Evolutionary conservation across 2,888 invertebrate species (phyloP).

Genomic region (Ashinkailepas kermadecensis): DNA sequence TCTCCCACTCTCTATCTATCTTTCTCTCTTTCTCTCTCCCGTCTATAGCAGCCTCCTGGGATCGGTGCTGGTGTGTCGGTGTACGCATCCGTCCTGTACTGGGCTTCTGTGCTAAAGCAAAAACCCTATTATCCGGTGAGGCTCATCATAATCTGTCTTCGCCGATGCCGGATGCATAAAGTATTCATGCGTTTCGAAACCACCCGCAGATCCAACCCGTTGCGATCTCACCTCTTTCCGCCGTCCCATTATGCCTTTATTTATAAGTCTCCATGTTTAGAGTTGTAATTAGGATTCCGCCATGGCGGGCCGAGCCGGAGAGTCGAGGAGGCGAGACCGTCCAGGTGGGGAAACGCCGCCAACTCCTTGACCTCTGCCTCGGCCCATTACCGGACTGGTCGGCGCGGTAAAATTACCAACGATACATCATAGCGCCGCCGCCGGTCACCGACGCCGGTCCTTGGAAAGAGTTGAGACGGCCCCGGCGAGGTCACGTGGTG

Average conservation of each 20-base stretch:
- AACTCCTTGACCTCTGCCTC: neutral
- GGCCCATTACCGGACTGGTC: neutral
- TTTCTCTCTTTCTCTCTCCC: no score
- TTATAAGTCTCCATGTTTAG: constrained; percentile 19
- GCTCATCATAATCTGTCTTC: constrained; percentile 2
- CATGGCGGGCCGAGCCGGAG: neutral
- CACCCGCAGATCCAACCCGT: neutral
- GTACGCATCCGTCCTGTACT: no score
- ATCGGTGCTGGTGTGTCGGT: no score
- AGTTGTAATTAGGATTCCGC: constrained; percentile 2
- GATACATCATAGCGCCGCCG: constrained; percentile 6
- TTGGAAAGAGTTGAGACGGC: constrained; percentile 13
- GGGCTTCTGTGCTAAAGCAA: no score
- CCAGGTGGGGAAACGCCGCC: neutral
- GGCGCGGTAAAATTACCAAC: constrained; percentile 10
- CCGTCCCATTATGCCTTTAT: constrained; percentile 2
- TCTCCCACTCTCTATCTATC: no score
- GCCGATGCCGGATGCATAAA: neutral
- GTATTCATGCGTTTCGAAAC: neutral
- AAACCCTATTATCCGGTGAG: neutral
- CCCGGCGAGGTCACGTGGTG: neutral
- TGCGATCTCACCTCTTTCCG: constrained; percentile 14
- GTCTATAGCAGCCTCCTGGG: no score
- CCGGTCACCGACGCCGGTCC: neutral
- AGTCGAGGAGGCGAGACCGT: neutral